Percentiles rank a stretch among this genome's conserved stretches.
Conservation (phyloP, 2,113 vertebrate genomes). For the Apaloderma vittatum region DNA sequence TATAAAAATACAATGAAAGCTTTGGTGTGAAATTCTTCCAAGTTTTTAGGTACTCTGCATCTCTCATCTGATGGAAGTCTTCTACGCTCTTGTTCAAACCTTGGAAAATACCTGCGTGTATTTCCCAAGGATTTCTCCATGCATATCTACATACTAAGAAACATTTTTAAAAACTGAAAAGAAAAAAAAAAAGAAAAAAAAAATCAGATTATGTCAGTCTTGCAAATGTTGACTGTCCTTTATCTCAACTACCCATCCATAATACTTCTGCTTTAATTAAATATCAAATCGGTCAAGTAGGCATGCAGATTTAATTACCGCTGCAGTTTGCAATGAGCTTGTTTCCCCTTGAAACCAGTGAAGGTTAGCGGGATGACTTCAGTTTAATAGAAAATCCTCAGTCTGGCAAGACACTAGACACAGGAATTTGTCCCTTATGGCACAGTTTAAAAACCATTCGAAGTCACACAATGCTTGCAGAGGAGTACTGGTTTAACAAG, state of each 20-base stretch:
- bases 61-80: not conserved
- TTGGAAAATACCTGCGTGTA: not conserved
- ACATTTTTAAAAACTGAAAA: not conserved
- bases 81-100: not conserved
- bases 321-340: not conserved
- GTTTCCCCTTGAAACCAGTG: constrained; percentile 44
- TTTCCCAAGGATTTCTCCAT: not conserved
- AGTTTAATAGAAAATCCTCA: constrained; percentile 22
- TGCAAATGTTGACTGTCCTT: not conserved
- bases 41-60: not conserved
- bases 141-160: not conserved
- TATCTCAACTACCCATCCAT: not conserved
- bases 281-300: constrained; percentile 29
- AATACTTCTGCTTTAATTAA: constrained; percentile 52
- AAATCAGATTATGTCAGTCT: not conserved
- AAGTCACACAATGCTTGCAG: not conserved
- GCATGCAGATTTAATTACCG: constrained; percentile 43
- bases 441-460: not conserved
- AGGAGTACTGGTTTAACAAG: not conserved
- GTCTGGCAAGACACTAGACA: not conserved
- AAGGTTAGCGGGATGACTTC: constrained; percentile 35
- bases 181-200: not conserved
- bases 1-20: not conserved
- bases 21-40: not conserved
- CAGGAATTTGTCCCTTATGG: not conserved